phyloP scores from a whole-genome alignment of 2,113 vertebrate species.

The Charina bottae region DNA sequence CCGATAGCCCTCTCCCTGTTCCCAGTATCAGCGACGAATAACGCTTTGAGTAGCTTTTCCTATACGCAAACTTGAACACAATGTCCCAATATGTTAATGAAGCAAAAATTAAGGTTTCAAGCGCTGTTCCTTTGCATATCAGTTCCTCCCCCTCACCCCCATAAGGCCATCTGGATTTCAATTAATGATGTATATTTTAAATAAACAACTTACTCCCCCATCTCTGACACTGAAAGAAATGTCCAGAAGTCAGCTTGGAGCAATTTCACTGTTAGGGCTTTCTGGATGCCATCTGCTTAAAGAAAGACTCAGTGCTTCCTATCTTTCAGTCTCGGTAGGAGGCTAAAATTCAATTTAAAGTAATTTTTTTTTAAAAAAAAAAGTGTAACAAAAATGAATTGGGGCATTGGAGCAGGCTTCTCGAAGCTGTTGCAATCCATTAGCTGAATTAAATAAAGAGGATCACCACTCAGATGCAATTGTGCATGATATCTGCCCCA shows the following conservation, averaged over 20 bases:
- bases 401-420: not conserved
- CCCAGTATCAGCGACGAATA: not conserved
- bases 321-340: conserved; percentile 37
- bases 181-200: not conserved
- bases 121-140: not conserved
- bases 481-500: conserved; percentile 7
- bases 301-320: conserved; percentile 22
- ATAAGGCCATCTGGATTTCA: not conserved
- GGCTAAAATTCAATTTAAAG: conserved; percentile 35
- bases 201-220: not conserved
- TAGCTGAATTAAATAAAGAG: conserved; percentile 21
- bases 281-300: conserved; percentile 47
- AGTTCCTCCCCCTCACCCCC: not conserved
- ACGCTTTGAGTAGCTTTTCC: not conserved
- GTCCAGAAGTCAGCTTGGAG: conserved; percentile 45
- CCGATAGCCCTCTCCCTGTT: not conserved
- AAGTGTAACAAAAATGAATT: not conserved
- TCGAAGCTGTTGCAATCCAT: not conserved
- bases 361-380: not conserved
- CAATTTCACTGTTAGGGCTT: conserved; percentile 37
- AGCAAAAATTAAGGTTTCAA: too few species aligned
- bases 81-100: too few species aligned
- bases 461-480: not conserved
- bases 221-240: not conserved
- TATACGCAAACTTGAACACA: not conserved